phyloP scores from a whole-genome alignment of 1,140 invertebrate species.

The Monomorium pharaonis region DNA sequence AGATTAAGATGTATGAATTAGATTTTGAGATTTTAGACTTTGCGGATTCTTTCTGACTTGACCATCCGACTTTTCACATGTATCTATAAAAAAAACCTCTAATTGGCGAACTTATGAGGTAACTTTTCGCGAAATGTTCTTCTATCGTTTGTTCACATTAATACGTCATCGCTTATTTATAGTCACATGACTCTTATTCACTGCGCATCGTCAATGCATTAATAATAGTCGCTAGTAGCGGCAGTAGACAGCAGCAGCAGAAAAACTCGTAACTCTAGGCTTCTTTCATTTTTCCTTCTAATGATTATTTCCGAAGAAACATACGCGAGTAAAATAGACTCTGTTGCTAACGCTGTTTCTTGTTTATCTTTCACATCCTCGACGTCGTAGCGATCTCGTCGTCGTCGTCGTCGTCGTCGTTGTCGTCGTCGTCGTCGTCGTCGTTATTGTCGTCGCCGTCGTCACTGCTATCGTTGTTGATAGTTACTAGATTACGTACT shows the following conservation, averaged over 20 bases:
- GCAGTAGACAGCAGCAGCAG: background rate
- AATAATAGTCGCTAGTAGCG: conserved; percentile 10
- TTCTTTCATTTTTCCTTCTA: conserved; percentile 29
- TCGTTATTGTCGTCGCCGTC: background rate
- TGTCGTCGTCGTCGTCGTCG: background rate
- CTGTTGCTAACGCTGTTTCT: conserved; percentile 56
- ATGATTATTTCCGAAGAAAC: conserved; percentile 15
- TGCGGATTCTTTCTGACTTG: background rate
- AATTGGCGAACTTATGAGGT: background rate
- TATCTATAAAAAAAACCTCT: background rate
- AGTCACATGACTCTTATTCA: conserved; percentile 35
- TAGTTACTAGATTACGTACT: conserved; percentile 10
- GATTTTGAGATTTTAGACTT: background rate
- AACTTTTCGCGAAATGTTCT: conserved; percentile 21
- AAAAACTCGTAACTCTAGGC: conserved; percentile 22
- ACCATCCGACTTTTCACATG: background rate
- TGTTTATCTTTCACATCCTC: conserved; percentile 28
- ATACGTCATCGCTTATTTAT: conserved; percentile 49
- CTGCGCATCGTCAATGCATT: conserved; percentile 49
- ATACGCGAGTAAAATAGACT: conserved; percentile 52
- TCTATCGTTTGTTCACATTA: conserved; percentile 18
- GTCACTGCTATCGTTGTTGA: background rate
- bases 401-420: conserved; percentile 38
- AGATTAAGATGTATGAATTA: background rate
- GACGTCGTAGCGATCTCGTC: conserved; percentile 28